A percentile compares a stretch with the other conserved stretches of the same genome.
Evolutionary conservation across 2,888 invertebrate species (phyloP).

Genomic region (Nephrotoma guestfalica): DNA sequence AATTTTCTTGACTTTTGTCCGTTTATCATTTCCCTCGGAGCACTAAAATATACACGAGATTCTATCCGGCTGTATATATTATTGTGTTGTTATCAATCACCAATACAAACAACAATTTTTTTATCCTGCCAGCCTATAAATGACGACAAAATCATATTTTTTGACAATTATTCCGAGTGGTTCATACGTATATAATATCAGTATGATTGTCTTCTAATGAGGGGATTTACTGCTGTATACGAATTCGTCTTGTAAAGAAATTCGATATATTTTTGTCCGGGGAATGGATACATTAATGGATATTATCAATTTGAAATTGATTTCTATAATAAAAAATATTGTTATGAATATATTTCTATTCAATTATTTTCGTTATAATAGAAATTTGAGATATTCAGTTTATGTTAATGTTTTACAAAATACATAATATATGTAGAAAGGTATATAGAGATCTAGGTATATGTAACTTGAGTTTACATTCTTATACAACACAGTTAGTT

Average conservation of each 20-base stretch:
- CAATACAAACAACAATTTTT: background rate
- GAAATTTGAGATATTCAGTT: background rate
- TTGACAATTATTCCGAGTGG: background rate
- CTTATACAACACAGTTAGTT: background rate
- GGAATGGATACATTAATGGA: background rate
- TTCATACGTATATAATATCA: background rate
- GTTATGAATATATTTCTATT: background rate
- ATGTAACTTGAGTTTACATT: too few relatives aligned
- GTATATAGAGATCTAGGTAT: too few relatives aligned
- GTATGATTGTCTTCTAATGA: background rate
- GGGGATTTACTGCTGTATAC: background rate
- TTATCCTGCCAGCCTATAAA: background rate
- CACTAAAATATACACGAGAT: background rate
- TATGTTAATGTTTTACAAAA: background rate
- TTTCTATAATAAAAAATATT: background rate
- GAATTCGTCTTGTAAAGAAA: background rate
- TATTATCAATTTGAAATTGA: background rate
- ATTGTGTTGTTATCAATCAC: background rate
- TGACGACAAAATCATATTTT: background rate
- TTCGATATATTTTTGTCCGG: background rate
- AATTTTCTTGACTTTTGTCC: background rate
- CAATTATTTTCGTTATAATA: background rate
- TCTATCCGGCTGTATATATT: background rate
- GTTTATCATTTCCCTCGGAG: background rate
- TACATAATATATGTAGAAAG: background rate